phyloP scores from a whole-genome alignment of 2,113 vertebrate species.

The Thamnophis sirtalis region DNA sequence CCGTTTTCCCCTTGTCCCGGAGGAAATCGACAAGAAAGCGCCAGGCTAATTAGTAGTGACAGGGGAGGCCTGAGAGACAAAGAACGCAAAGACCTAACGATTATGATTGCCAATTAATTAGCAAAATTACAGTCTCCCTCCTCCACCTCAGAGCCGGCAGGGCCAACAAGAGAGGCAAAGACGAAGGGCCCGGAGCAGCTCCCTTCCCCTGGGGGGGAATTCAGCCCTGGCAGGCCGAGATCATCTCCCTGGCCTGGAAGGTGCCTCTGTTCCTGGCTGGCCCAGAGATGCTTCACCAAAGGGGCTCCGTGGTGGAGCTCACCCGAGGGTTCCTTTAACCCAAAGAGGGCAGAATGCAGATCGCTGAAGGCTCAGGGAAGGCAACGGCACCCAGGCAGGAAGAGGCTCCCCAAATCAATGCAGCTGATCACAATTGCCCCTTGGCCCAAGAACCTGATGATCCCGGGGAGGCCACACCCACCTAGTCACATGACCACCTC shows the following conservation, averaged over 20 bases:
- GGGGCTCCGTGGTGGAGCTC: not conserved
- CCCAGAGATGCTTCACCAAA: not conserved
- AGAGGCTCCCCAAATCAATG: not conserved
- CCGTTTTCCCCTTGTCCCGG: not conserved
- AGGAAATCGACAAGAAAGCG: not conserved
- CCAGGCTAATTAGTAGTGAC: not conserved
- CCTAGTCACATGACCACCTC: too few species aligned
- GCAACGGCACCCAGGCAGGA: not conserved
- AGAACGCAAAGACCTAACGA: not conserved
- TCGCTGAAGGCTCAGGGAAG: not conserved
- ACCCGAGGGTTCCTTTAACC: not conserved
- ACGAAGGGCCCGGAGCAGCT: too few species aligned
- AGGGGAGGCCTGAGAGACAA: not conserved
- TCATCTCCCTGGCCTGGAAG: not conserved
- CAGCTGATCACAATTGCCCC: too few species aligned
- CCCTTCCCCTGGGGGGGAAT: not conserved
- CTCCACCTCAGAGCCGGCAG: not conserved
- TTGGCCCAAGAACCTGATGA: not conserved
- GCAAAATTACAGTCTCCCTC: not conserved
- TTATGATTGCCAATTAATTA: not conserved
- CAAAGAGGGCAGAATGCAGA: not conserved
- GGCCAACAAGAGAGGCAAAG: not conserved
- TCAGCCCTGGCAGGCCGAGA: not conserved
- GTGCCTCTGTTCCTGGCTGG: not conserved
- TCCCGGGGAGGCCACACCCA: too few species aligned